A percentile compares a stretch with the other conserved stretches of the same genome.
Conservation (phyloP, 2,113 vertebrate genomes). For the Mellivora capensis region DNA sequence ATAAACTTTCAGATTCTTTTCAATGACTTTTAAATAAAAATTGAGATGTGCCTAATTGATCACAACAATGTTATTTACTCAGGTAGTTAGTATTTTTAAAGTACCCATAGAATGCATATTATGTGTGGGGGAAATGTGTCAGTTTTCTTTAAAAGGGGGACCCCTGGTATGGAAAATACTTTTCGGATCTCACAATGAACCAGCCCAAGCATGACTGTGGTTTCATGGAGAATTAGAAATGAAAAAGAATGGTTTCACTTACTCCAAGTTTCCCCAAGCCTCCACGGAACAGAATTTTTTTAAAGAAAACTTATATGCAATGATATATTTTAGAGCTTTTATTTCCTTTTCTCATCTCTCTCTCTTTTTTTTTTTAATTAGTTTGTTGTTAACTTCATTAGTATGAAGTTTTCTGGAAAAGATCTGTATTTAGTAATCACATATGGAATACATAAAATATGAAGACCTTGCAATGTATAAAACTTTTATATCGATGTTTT, state of each 20-base stretch:
- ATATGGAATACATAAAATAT: background rate
- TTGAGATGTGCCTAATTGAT: background rate
- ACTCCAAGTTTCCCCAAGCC: background rate
- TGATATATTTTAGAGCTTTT: background rate
- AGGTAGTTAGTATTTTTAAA: background rate
- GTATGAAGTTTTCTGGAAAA: background rate
- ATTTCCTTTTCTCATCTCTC: background rate
- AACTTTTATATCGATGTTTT: background rate
- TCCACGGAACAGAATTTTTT: background rate
- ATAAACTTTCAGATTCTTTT: background rate
- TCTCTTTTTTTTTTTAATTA: background rate
- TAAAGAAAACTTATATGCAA: background rate
- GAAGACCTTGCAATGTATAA: background rate
- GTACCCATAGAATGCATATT: background rate
- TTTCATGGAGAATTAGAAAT: background rate
- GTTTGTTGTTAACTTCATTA: background rate
- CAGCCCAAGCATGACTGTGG: background rate
- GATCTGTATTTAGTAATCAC: background rate
- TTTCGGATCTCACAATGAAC: background rate
- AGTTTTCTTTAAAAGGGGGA: background rate
- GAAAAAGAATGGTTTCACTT: background rate
- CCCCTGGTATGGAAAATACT: background rate
- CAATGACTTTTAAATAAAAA: slow-evolving; percentile 32
- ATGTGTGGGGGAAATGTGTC: background rate
- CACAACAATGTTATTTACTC: background rate